Evolutionary conservation across 2,888 invertebrate genomes (phyloP).

Genomic region (Pterostichus madidus): DNA sequence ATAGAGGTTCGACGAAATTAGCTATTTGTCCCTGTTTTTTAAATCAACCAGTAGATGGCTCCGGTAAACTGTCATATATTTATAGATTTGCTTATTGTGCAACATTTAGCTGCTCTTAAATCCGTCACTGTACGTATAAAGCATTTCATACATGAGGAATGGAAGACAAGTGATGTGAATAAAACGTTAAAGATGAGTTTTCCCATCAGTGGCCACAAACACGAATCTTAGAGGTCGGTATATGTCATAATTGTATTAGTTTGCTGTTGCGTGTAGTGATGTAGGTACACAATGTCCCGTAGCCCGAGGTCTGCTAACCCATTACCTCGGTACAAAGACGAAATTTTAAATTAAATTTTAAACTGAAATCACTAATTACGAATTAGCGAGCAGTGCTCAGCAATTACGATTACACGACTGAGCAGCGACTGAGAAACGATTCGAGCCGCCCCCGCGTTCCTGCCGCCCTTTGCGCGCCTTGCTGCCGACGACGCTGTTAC

Average conservation of each 20-base stretch:
- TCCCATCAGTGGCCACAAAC: not conserved
- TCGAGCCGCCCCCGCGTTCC: not conserved
- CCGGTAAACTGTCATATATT: too few relatives aligned
- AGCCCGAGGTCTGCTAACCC: slow-evolving; percentile 36
- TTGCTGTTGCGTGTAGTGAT: slow-evolving; percentile 10
- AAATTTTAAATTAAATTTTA: slow-evolving; percentile 65
- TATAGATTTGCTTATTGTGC: too few relatives aligned
- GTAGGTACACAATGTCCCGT: not conserved
- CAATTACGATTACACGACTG: slow-evolving; percentile 61
- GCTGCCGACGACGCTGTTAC: slow-evolving; percentile 52
- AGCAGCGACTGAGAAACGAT: slow-evolving; percentile 42
- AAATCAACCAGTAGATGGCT: too few relatives aligned
- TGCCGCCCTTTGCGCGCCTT: not conserved
- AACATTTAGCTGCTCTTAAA: too few relatives aligned
- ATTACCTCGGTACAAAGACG: slow-evolving; percentile 61
- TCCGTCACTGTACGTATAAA: too few relatives aligned
- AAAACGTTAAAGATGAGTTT: not conserved
- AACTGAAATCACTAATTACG: slow-evolving; percentile 66
- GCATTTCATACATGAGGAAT: too few relatives aligned
- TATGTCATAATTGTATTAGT: not conserved
- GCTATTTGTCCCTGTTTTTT: too few relatives aligned
- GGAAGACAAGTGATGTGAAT: too few relatives aligned
- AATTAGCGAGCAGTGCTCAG: slow-evolving; percentile 62
- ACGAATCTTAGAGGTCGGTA: not conserved
- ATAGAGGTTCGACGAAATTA: too few relatives aligned